phyloP scores from a whole-genome alignment of 1,140 invertebrate genomes.

The Bombus breviceps region DNA sequence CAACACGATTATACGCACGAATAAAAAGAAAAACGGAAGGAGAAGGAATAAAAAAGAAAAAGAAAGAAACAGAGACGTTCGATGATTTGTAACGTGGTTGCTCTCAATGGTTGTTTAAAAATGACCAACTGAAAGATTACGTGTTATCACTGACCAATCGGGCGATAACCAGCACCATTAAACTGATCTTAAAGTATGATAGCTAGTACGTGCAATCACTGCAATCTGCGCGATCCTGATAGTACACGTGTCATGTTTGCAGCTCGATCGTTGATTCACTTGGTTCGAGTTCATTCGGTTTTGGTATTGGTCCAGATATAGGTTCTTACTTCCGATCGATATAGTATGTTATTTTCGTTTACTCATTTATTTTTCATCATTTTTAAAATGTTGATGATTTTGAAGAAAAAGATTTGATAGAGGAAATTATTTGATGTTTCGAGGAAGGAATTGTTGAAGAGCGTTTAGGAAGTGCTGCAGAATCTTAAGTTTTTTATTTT shows the following conservation, averaged over 20 bases:
- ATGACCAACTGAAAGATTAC: constrained; percentile 50
- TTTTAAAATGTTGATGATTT: not conserved
- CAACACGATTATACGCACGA: constrained; percentile 43
- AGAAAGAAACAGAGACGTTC: constrained; percentile 12
- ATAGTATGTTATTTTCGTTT: not conserved
- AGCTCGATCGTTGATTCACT: not conserved
- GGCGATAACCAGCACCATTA: not conserved
- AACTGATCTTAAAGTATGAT: not conserved
- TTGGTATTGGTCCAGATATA: not conserved
- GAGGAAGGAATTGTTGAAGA: too few species aligned
- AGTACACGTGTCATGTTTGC: constrained; percentile 35
- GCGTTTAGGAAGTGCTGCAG: too few species aligned
- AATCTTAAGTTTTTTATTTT: too few species aligned
- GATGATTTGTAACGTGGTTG: not conserved
- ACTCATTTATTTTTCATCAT: not conserved
- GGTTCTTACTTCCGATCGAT: not conserved
- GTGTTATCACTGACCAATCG: constrained; percentile 47
- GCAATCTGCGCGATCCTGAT: constrained; percentile 47
- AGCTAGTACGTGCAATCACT: constrained; percentile 52
- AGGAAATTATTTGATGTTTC: too few species aligned
- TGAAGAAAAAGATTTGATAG: not conserved
- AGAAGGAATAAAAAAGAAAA: constrained; percentile 3
- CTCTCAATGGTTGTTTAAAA: constrained; percentile 26
- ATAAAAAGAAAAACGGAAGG: constrained; percentile 9
- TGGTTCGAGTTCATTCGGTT: not conserved